phyloP scores from a whole-genome alignment of 2,888 invertebrate genomes.

The Macrostomum cliftonense region DNA sequence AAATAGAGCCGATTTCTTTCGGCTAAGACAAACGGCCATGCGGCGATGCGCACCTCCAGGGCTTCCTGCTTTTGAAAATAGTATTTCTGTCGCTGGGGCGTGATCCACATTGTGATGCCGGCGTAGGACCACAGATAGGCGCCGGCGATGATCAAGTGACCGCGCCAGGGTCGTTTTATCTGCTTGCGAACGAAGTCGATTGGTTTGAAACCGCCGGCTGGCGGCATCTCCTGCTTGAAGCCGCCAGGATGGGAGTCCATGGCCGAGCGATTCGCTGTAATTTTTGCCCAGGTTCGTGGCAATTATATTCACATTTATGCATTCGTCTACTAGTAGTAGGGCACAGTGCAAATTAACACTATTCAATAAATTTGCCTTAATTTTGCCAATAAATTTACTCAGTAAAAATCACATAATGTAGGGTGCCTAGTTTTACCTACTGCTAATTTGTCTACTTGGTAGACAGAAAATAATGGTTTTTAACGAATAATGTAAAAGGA shows the following conservation, averaged over 20 bases:
- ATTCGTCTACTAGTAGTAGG: too few relatives aligned
- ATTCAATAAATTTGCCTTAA: too few relatives aligned
- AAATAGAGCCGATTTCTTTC: slow-evolving; percentile 61
- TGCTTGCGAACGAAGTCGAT: slow-evolving; percentile 42
- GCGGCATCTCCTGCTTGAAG: slow-evolving; percentile 66
- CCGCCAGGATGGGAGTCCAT: neutral
- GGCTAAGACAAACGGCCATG: slow-evolving; percentile 57
- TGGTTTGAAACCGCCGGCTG: slow-evolving; percentile 65
- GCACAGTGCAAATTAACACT: too few relatives aligned
- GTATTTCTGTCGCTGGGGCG: neutral
- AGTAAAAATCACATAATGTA: too few relatives aligned
- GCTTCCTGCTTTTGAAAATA: slow-evolving; percentile 46
- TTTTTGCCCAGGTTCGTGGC: too few relatives aligned
- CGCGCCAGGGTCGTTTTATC: slow-evolving; percentile 18
- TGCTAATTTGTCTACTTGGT: too few relatives aligned
- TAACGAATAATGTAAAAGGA: too few relatives aligned
- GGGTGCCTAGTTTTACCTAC: too few relatives aligned
- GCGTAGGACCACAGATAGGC: neutral
- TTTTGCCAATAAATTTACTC: too few relatives aligned
- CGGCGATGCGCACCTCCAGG: slow-evolving; percentile 55
- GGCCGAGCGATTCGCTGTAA: too few relatives aligned
- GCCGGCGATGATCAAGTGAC: slow-evolving; percentile 6
- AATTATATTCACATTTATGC: too few relatives aligned
- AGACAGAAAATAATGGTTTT: too few relatives aligned
- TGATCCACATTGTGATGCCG: neutral